Conservation (phyloP, 2,113 vertebrate genomes). For the Cochlearius cochlearius region DNA sequence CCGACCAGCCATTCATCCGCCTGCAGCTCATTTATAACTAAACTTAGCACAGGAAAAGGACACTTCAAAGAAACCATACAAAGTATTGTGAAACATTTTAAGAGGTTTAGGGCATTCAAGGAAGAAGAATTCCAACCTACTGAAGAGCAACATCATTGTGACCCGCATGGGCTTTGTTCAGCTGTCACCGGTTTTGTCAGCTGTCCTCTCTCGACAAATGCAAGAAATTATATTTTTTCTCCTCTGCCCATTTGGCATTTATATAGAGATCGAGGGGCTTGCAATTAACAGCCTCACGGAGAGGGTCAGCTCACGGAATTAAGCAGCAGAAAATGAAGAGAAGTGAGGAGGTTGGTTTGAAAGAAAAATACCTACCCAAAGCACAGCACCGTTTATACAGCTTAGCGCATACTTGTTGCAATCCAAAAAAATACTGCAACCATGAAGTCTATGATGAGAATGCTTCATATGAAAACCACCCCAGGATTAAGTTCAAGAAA, state of each 20-base stretch:
- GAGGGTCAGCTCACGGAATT: neutral
- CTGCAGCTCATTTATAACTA: neutral
- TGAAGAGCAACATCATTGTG: neutral
- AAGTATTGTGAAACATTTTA: neutral
- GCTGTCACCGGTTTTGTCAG: neutral
- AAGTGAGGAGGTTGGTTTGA: neutral
- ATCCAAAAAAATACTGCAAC: conserved; percentile 43
- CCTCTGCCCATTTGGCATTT: neutral
- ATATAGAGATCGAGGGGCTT: neutral
- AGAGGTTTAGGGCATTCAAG: conserved; percentile 7
- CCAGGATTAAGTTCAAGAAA: conserved; percentile 58
- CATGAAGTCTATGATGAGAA: conserved; percentile 55
- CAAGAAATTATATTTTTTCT: neutral
- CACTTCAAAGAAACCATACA: conserved; percentile 12
- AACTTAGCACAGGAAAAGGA: conserved; percentile 36
- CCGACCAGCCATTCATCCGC: neutral
- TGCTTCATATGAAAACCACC: conserved; percentile 36
- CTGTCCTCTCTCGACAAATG: neutral
- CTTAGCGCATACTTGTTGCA: conserved; percentile 12
- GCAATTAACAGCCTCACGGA: neutral
- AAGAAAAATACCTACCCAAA: neutral
- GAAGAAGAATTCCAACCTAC: neutral
- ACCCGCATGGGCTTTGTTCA: neutral
- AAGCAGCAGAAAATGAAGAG: neutral
- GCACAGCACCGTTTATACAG: neutral